Conservation (phyloP, 1,140 invertebrate genomes). For the Drosophila mayri region DNA sequence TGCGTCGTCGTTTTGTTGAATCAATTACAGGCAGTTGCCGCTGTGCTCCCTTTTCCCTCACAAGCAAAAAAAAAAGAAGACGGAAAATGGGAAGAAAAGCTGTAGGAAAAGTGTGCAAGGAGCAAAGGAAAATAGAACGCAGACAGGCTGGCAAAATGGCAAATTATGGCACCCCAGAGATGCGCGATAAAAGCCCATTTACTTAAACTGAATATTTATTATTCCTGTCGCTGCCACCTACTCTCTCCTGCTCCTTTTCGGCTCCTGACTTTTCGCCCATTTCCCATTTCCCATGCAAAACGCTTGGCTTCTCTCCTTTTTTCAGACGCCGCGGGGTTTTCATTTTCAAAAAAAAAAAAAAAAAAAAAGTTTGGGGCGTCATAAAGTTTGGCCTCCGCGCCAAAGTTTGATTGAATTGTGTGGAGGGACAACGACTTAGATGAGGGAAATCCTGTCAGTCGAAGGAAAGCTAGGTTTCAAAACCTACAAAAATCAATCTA, state of each 20-base stretch:
- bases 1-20: constrained; percentile 72
- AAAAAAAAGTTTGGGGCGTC: constrained; percentile 43
- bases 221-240: constrained; percentile 75
- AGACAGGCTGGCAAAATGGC: constrained; percentile 78
- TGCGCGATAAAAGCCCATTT: constrained; percentile 83
- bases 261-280: constrained; percentile 27
- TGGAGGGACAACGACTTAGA: constrained; percentile 5
- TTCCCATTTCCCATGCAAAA: constrained; percentile 75
- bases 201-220: constrained; percentile 84
- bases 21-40: constrained; percentile 75
- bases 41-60: constrained; percentile 43
- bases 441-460: background rate
- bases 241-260: constrained; percentile 1
- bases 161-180: constrained; percentile 82
- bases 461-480: background rate
- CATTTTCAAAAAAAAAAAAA: background rate
- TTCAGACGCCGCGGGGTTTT: constrained; percentile 63
- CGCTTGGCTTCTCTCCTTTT: constrained; percentile 54
- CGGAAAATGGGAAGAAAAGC: constrained; percentile 16
- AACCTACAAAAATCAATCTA: constrained; percentile 1
- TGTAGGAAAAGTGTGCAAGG: constrained; percentile 24
- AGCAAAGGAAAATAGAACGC: constrained; percentile 41
- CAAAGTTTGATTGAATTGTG: constrained; percentile 77
- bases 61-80: constrained; percentile 12
- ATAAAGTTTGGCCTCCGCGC: constrained; percentile 58